These are phyloP conservation scores for Pangasius djambal DNA, from an alignment of 2,797 vertebrate species.

Conservation along the genomic window DNA sequence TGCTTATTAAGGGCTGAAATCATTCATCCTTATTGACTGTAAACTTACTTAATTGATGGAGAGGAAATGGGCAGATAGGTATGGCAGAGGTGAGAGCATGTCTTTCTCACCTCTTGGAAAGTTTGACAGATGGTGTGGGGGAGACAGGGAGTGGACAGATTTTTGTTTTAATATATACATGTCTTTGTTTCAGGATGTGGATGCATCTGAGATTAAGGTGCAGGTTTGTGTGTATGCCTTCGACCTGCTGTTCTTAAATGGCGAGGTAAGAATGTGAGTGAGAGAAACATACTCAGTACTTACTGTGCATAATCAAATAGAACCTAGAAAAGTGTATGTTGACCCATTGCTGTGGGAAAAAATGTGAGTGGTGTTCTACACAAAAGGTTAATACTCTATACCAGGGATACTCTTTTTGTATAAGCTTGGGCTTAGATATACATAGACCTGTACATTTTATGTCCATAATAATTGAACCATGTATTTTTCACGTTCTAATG, in stretches of 20 bases:
- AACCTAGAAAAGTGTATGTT: neutral
- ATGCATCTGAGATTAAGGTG: slow-evolving; percentile 87
- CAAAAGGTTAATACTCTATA: neutral
- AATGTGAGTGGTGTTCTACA: neutral
- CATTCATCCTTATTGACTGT: neutral
- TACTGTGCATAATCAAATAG: neutral
- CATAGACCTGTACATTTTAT: neutral
- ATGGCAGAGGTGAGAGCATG: neutral
- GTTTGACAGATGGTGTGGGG: slow-evolving; percentile 25
- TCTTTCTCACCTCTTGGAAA: neutral
- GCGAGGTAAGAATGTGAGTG: slow-evolving; percentile 77
- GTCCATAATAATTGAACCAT: neutral
- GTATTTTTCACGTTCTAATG: neutral
- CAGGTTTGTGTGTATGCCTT: slow-evolving; percentile 93
- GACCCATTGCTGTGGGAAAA: neutral
- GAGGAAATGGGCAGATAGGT: neutral
- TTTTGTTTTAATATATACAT: neutral
- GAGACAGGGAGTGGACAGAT: slow-evolving; percentile 45
- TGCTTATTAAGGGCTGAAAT: neutral
- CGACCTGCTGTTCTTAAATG: slow-evolving; percentile 89
- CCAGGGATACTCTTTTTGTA: neutral
- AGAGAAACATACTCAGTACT: neutral
- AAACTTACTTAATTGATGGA: neutral
- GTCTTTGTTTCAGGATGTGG: slow-evolving; percentile 79
- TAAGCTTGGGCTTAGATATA: neutral